Conservation (phyloP, 2,888 invertebrate species). For the Scelioninae gen. 2 region DNA sequence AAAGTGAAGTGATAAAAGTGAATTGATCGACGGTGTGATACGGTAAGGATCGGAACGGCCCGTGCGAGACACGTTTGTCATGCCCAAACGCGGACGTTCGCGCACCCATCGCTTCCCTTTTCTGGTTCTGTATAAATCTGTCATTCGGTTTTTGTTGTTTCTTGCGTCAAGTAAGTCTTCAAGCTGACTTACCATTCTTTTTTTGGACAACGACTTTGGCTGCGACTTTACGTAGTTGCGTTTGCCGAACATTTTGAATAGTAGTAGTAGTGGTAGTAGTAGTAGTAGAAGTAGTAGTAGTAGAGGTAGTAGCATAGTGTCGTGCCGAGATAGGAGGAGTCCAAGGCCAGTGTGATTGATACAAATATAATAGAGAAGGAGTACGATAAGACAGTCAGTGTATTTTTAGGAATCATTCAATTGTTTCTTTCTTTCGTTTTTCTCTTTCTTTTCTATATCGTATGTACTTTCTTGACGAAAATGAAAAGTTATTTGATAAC, state of each 20-base stretch:
- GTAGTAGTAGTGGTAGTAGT: constrained; percentile 72
- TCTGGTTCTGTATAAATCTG: constrained; percentile 38
- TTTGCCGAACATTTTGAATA: constrained; percentile 74
- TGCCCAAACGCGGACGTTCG: constrained; percentile 22
- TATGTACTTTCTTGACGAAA: constrained; percentile 59
- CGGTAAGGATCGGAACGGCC: constrained; percentile 16
- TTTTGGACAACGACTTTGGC: constrained; percentile 77
- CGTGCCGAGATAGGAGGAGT: constrained; percentile 75
- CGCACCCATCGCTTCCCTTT: constrained; percentile 45
- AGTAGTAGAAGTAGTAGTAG: constrained; percentile 71
- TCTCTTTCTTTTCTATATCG: constrained; percentile 33
- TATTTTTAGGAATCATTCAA: constrained; percentile 64
- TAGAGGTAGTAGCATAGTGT: constrained; percentile 74
- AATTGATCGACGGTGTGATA: neutral
- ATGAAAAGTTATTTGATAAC: constrained; percentile 56
- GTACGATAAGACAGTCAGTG: constrained; percentile 75
- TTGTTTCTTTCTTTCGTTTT: constrained; percentile 37
- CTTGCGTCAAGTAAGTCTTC: constrained; percentile 74
- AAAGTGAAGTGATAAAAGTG: constrained; percentile 53
- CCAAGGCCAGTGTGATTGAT: constrained; percentile 76
- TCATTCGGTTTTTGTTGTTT: constrained; percentile 47
- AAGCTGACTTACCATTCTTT: constrained; percentile 76
- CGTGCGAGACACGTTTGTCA: constrained; percentile 35
- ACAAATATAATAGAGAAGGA: constrained; percentile 76
- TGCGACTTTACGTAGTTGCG: constrained; percentile 75